Conservation (phyloP, 2,797 vertebrate species). For the Rhinoraja longicauda region DNA sequence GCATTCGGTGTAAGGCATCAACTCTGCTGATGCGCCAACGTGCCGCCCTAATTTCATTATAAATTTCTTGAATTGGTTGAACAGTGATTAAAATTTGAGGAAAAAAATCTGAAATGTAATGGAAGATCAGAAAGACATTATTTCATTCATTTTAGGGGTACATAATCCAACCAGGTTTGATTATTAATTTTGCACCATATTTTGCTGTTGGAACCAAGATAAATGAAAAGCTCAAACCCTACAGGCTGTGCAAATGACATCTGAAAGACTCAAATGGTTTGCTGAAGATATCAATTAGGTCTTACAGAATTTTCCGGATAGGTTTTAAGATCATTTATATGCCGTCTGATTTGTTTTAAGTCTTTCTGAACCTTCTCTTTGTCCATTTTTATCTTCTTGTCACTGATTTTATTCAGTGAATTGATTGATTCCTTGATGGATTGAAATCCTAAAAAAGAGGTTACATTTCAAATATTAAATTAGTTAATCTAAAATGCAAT, state of each 20-base stretch:
- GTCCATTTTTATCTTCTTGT: conserved; percentile 66
- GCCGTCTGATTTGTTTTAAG: conserved; percentile 51
- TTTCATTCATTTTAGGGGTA: not conserved
- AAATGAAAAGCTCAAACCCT: not conserved
- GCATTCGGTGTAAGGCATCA: no score
- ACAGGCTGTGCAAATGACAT: not conserved
- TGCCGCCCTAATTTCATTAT: not conserved
- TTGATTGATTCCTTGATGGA: conserved; percentile 65
- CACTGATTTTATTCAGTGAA: conserved; percentile 66
- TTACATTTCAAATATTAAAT: not conserved
- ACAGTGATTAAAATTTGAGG: not conserved
- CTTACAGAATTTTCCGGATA: not conserved
- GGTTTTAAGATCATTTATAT: conserved; percentile 53
- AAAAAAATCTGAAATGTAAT: not conserved
- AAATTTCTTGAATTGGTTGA: not conserved
- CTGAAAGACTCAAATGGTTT: not conserved
- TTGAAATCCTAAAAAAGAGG: conserved; percentile 63
- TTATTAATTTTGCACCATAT: not conserved
- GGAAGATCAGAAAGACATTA: not conserved
- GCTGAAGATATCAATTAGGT: not conserved
- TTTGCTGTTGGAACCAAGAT: not conserved
- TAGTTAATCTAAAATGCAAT: not conserved
- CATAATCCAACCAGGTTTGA: not conserved
- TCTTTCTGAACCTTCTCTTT: conserved; percentile 66
- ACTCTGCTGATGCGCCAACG: no score